A percentile compares a stretch with the other conserved stretches of the same genome.
Evolutionary conservation across 2,113 vertebrate species (phyloP).

Genomic region (Ceyx cyanopectus): DNA sequence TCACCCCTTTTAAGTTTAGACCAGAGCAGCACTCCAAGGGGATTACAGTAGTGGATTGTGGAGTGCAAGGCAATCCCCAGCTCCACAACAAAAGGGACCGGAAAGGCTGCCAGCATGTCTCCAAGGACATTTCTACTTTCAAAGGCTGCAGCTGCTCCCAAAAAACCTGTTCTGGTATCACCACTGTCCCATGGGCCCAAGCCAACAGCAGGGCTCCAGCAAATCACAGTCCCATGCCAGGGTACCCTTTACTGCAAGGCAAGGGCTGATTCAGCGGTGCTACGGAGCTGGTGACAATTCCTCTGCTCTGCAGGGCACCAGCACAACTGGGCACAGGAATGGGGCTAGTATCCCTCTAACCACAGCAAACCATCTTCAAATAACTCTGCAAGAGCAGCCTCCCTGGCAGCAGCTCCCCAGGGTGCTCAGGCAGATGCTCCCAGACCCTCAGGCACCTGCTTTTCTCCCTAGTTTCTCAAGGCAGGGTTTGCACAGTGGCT

Average conservation of each 20-base stretch:
- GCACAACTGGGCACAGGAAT: neutral
- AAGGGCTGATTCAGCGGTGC: neutral
- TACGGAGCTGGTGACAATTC: neutral
- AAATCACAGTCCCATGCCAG: neutral
- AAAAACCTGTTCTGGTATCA: neutral
- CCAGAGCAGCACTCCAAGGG: slow-evolving; percentile 23
- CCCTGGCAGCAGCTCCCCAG: neutral
- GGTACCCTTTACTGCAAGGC: neutral
- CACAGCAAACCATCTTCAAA: neutral
- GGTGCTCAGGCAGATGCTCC: neutral
- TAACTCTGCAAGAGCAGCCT: neutral
- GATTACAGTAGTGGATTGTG: slow-evolving; percentile 53
- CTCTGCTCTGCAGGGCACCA: neutral
- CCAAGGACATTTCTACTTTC: slow-evolving; percentile 24
- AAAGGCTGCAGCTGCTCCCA: slow-evolving; percentile 28
- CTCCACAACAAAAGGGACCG: slow-evolving; percentile 29
- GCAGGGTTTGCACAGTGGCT: neutral
- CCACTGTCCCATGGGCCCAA: neutral
- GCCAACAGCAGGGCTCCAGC: neutral
- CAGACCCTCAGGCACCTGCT: neutral
- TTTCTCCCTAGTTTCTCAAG: neutral
- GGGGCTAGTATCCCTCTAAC: neutral
- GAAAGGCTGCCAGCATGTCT: slow-evolving; percentile 10
- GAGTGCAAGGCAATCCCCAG: slow-evolving; percentile 39
- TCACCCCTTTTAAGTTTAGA: neutral